Evolutionary conservation across 2,797 vertebrate genomes (phyloP).

Genomic region (Choloepus didactylus): DNA sequence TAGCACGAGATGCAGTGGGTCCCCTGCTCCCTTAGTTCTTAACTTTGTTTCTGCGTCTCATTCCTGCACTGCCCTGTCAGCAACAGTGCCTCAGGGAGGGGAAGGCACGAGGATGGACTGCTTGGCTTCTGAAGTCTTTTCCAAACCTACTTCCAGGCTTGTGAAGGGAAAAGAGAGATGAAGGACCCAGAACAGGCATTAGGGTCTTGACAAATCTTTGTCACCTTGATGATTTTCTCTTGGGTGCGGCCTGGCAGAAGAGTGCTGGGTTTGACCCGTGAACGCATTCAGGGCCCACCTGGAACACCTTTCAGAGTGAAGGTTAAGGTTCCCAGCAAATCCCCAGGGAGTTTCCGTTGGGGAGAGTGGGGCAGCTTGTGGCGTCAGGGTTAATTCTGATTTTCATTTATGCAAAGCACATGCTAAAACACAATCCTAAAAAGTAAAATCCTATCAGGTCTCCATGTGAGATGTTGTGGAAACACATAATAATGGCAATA

Average conservation of each 20-base stretch:
- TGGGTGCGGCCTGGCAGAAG: neutral
- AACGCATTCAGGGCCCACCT: neutral
- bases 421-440: neutral
- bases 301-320: neutral
- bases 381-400: neutral
- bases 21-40: too few relatives aligned
- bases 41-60: too few relatives aligned
- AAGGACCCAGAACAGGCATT: neutral
- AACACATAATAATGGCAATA: neutral
- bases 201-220: neutral
- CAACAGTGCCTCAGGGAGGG: neutral
- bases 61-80: too few relatives aligned
- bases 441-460: neutral
- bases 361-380: neutral
- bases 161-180: neutral
- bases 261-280: neutral
- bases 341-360: neutral
- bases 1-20: too few relatives aligned
- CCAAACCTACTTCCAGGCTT: neutral
- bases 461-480: neutral
- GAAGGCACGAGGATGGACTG: neutral
- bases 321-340: neutral
- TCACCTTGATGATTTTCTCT: neutral
- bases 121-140: neutral
- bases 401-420: neutral